These are phyloP conservation scores for Paramacrobiotus metropolitanus DNA, from an alignment of 1,140 invertebrate genomes.

Conservation along the genomic window DNA sequence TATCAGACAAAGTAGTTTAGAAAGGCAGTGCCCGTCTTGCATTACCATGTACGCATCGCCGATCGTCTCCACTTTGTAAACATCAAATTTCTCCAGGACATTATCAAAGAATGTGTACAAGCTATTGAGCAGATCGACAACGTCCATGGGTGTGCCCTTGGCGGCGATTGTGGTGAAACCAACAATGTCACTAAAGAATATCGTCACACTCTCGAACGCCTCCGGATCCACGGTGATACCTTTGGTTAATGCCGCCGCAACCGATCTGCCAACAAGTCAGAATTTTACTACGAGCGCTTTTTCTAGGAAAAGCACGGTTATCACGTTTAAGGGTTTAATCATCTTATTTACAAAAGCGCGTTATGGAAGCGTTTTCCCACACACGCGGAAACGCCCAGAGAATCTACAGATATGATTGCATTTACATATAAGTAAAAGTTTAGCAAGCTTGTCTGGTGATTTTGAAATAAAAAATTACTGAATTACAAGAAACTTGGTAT, in stretches of 20 bases:
- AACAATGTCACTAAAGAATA: constrained; percentile 22
- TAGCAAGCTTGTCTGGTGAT: too few relatives aligned
- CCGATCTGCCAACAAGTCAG: constrained; percentile 26
- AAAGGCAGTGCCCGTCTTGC: background rate
- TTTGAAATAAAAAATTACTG: too few relatives aligned
- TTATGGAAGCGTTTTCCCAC: too few relatives aligned
- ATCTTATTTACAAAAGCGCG: too few relatives aligned
- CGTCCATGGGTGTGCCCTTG: constrained; percentile 67
- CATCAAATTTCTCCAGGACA: background rate
- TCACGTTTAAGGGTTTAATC: too few relatives aligned
- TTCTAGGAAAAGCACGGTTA: too few relatives aligned
- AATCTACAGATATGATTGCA: too few relatives aligned
- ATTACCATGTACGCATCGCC: constrained; percentile 4
- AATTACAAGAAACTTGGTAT: too few relatives aligned
- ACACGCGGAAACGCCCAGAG: too few relatives aligned
- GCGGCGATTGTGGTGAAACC: constrained; percentile 37
- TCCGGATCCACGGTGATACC: constrained; percentile 78
- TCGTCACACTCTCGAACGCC: constrained; percentile 72
- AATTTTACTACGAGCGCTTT: too few relatives aligned
- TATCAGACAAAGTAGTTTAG: too few relatives aligned
- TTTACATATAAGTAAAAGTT: too few relatives aligned
- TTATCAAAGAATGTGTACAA: background rate
- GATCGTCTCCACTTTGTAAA: background rate
- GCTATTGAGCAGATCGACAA: constrained; percentile 18
- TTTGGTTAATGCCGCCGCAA: constrained; percentile 39